Evolutionary conservation across 2,113 vertebrate species (phyloP), one percentile per base, ranked within the genome.

Genomic region (Phyllostomus discolor): DNA sequence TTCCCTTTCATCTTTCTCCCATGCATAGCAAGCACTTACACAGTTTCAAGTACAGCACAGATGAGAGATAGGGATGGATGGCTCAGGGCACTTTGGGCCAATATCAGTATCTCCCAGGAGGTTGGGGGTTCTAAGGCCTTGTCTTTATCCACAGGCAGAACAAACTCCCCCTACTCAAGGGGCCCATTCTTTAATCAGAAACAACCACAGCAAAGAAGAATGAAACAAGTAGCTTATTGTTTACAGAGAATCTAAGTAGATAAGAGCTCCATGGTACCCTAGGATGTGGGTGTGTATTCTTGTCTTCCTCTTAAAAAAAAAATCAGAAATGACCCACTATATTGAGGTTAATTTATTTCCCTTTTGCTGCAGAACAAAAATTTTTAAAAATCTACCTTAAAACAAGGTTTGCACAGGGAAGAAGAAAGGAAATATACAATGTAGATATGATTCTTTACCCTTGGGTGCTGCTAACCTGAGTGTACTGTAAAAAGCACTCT

Each of bases 141-240:
- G 41, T 92, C 57, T 94, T 83, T 79, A 95, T 76, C 57, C 52
- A 94, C 8, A 31, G 46, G 50, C 41, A 69, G 84, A 92, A 95
- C 57, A 83, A 50, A 94, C 78, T 80, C 24, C 88, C 79, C 79
- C 59, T 89, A 67, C 88, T 92, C 91, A 86, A 89, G 89, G 64
- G 70, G 38, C 64, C 81, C 54, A 93, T 95, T 88, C 82, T 96
- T 95, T 75, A 95, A 88, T 64, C 93, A 97, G 93, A 95, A 96
- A 96, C 93, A 96, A 80, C 90, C 75, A 90, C 72, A 87, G 43
- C 87, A 90, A 90, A 97, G 59, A 73, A 81, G 22, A 92, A 20
- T 54, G 38, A 94, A 85, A 95, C 95, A 97, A 97, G 35, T 12
- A 64, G 94, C 46, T 73, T 57, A 94, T 72, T 96, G 88, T 96